Conservation (phyloP, 2,113 vertebrate genomes). For the Pangasianodon gigas region DNA sequence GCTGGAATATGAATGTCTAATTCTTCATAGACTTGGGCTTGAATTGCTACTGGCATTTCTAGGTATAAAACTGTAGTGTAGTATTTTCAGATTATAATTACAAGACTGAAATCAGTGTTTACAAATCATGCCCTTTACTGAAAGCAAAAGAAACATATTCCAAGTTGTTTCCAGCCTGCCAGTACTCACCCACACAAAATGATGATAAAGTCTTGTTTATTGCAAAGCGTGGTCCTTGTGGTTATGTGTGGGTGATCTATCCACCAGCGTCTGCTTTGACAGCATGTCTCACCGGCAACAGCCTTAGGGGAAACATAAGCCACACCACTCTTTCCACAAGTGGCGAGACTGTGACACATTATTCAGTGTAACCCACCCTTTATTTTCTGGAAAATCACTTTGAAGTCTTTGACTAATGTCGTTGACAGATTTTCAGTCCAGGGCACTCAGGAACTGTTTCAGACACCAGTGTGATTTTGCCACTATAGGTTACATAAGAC, state of each 20-base stretch:
- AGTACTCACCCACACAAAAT: constrained; percentile 22
- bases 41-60: neutral
- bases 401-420: constrained; percentile 25
- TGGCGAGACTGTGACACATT: constrained; percentile 67
- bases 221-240: constrained; percentile 46
- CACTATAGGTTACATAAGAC: neutral
- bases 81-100: constrained; percentile 25
- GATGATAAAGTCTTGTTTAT: constrained; percentile 62
- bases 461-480: neutral
- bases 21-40: neutral
- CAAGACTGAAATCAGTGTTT: constrained; percentile 18
- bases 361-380: constrained; percentile 55
- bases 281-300: constrained; percentile 58
- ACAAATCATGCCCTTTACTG: constrained; percentile 16
- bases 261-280: constrained; percentile 62
- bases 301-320: constrained; percentile 53
- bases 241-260: constrained; percentile 56
- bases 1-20: neutral
- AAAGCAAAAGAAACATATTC: constrained; percentile 17
- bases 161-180: neutral
- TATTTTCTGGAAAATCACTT: constrained; percentile 38
- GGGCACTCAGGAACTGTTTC: neutral
- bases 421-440: neutral
- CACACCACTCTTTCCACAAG: constrained; percentile 61
- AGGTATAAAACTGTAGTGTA: neutral